Evolutionary conservation across 2,113 vertebrate species (phyloP).

Genomic region (Ptyas mucosa): DNA sequence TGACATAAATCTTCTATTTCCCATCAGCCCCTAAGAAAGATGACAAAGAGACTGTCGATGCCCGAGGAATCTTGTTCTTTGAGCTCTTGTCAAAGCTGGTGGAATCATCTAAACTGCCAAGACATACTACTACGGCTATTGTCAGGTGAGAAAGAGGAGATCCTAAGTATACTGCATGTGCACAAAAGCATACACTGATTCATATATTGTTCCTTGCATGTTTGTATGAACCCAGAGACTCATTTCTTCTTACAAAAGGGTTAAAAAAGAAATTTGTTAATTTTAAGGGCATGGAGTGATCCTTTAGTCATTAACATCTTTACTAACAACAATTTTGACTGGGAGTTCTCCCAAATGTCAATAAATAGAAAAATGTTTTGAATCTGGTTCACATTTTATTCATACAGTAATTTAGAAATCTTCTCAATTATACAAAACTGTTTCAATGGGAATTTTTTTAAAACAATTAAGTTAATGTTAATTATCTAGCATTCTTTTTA

Average conservation of each 20-base stretch:
- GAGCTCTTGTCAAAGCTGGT: slow-evolving; percentile 58
- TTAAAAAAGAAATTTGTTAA: neutral
- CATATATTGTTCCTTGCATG: neutral
- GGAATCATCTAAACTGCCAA: slow-evolving; percentile 51
- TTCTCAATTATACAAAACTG: neutral
- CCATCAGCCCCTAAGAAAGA: slow-evolving; percentile 48
- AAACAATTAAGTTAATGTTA: neutral
- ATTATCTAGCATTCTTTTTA: neutral
- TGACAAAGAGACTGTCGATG: neutral
- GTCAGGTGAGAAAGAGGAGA: slow-evolving; percentile 46
- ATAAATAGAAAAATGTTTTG: neutral
- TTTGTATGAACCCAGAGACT: neutral
- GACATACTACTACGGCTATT: slow-evolving; percentile 38
- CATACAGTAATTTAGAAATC: neutral
- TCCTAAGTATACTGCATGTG: neutral
- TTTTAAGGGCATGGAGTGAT: neutral
- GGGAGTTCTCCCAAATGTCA: neutral
- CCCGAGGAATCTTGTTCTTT: slow-evolving; percentile 55
- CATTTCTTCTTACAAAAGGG: neutral
- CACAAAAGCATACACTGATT: neutral
- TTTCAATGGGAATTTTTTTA: too few relatives aligned
- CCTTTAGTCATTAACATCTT: neutral
- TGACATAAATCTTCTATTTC: neutral
- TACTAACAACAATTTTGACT: neutral
- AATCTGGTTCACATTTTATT: neutral